Base-by-base conservation (phyloP, 2,797 vertebrate genomes). In the Linurgus olivaceus region DNA sequence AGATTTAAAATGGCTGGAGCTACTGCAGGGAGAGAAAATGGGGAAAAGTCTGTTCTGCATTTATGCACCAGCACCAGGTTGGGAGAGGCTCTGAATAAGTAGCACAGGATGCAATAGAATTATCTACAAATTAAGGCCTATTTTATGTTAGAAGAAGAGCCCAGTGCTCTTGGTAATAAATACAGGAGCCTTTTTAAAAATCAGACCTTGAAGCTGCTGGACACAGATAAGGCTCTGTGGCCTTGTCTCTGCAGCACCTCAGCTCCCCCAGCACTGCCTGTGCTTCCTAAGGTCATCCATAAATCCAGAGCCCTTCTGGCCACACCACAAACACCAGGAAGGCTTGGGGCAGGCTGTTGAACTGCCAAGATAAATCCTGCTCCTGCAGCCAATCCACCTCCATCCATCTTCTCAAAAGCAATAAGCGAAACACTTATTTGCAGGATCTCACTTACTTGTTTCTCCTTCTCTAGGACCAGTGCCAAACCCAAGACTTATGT, bases 241-340 rank as follows among this genome's bases (percentile, higher is more conserved):
- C 52, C 62, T 47, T n/a, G 62, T 28, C n/a, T 81, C 59, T 45
- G 70, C 15, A 83, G 68, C 48, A 59, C 40, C 17, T 9, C 3
- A 6, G 68, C 89, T 83, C 58, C 76, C 50, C 82, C 87, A 88
- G 92, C 16, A 12, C 44, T 50, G 86, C 31, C 44, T 48, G 54
- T 12, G 79, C 76, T 91, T 66, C 50, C 93, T 59, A 8, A 95
- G 73, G 86, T 73, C 80, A 81, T 3, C 90, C 82, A 90, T 59
- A 90, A 96, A 95, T 70, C 90, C 83, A 78, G n/a, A 21, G 40
- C 54, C 65, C 70, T 88, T 45, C 82, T 95, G 76, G 84, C 79
- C 65, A 55, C 65, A 42, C 51, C 74, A 29, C 1, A 42, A 59
- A 62, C 68, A 65, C 76, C 90, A 84, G 54, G 31, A 40, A 75